Conservation (phyloP, 2,113 vertebrate genomes). For the Pteronura brasiliensis region DNA sequence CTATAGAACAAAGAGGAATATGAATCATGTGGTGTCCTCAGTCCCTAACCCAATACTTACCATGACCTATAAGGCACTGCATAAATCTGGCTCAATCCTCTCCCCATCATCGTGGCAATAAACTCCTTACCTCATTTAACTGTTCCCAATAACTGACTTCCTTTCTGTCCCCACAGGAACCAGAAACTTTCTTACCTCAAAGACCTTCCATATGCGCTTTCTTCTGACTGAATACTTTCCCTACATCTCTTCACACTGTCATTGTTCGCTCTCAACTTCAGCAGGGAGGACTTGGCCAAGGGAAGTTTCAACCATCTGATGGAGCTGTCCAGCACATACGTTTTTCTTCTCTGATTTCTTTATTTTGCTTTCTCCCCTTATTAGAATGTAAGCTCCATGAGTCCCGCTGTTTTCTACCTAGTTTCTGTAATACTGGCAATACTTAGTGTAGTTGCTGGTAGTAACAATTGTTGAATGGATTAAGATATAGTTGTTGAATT, state of each 20-base stretch:
- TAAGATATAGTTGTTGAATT: neutral
- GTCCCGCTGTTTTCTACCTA: neutral
- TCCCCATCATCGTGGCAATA: neutral
- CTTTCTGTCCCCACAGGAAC: neutral
- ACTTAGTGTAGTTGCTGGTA: neutral
- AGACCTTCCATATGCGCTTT: neutral
- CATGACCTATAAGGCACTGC: neutral
- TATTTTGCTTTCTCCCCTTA: neutral
- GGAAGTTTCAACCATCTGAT: neutral
- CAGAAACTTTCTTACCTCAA: neutral
- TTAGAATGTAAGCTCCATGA: neutral
- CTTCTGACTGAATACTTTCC: neutral
- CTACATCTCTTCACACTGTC: neutral
- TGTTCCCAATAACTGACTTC: neutral
- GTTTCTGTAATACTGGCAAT: neutral
- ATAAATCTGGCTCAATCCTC: too few relatives aligned
- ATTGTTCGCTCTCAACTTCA: neutral
- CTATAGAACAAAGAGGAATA: neutral
- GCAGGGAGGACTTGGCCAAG: neutral
- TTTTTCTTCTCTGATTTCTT: neutral
- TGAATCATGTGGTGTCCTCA: neutral
- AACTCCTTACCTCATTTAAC: accelerated
- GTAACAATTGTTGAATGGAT: neutral
- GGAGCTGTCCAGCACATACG: neutral
- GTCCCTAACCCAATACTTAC: accelerated